Evolutionary conservation across 37 sponge, comb jelly and placozoan genomes (phyloP).

Genomic region (Hexactinellida sp.): DNA sequence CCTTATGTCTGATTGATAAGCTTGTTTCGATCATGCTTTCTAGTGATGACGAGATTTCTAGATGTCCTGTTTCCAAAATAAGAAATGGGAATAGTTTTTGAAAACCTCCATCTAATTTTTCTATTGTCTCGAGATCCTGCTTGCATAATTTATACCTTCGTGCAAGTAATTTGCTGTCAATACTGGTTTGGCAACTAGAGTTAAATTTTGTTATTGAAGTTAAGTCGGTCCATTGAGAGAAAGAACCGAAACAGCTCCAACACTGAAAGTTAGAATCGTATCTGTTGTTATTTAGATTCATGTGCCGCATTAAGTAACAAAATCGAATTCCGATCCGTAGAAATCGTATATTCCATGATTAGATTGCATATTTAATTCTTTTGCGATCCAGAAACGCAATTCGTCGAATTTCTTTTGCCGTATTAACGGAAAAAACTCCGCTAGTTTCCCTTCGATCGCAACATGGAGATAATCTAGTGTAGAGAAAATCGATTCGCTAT

Average conservation of each 20-base stretch:
- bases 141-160: neutral
- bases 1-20: neutral
- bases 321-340: neutral
- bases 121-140: neutral
- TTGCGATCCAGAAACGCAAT: neutral
- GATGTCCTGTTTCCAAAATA: neutral
- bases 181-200: neutral
- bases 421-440: neutral
- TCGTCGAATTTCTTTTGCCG: neutral
- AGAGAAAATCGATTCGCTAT: neutral
- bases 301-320: neutral
- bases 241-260: neutral
- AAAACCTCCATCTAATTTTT: neutral
- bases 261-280: neutral
- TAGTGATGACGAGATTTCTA: neutral
- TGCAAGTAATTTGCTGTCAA: neutral
- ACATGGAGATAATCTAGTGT: neutral
- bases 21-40: neutral
- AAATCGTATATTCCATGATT: neutral
- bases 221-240: neutral
- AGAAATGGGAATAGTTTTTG: neutral
- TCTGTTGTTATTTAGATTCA: neutral
- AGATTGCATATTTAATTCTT: neutral
- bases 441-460: neutral
- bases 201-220: neutral